A percentile compares a stretch with the other conserved stretches of the same genome.
Conservation (phyloP, 2,888 invertebrate genomes). For the Druceiella hillmani region DNA sequence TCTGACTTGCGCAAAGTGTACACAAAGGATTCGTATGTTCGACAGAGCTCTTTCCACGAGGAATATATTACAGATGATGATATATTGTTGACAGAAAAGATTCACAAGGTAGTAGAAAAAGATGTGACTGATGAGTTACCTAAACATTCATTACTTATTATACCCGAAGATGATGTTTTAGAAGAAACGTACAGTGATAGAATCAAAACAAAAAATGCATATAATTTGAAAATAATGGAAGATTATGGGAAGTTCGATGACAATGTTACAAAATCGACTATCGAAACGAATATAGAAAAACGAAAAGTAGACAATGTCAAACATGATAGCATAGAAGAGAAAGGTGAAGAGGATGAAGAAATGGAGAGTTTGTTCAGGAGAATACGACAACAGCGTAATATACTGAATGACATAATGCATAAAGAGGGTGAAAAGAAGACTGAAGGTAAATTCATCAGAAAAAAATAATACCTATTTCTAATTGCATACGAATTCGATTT, state of each 20-base stretch:
- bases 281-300: conserved; percentile 38
- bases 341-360: conserved; percentile 55
- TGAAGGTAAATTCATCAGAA: conserved; percentile 44
- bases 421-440: conserved; percentile 46
- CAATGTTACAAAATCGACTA: conserved; percentile 40
- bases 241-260: conserved; percentile 38
- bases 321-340: conserved; percentile 40
- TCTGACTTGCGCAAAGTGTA: conserved; percentile 48
- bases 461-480: conserved; percentile 15
- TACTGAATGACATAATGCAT: conserved; percentile 62
- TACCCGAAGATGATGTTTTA: conserved; percentile 43
- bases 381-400: conserved; percentile 63
- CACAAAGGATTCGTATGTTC: conserved; percentile 44
- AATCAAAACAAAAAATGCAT: conserved; percentile 37
- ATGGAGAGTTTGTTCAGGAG: conserved; percentile 59
- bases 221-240: conserved; percentile 39
- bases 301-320: conserved; percentile 33
- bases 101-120: conserved; percentile 43
- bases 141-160: conserved; percentile 1
- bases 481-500: no score
- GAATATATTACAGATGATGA: conserved; percentile 41
- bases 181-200: conserved; percentile 35
- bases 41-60: conserved; percentile 47
- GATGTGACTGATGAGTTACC: conserved; percentile 41
- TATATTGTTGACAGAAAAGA: conserved; percentile 36